phyloP scores from a whole-genome alignment of 2,113 vertebrate genomes.

The Circaetus cinerascens region DNA sequence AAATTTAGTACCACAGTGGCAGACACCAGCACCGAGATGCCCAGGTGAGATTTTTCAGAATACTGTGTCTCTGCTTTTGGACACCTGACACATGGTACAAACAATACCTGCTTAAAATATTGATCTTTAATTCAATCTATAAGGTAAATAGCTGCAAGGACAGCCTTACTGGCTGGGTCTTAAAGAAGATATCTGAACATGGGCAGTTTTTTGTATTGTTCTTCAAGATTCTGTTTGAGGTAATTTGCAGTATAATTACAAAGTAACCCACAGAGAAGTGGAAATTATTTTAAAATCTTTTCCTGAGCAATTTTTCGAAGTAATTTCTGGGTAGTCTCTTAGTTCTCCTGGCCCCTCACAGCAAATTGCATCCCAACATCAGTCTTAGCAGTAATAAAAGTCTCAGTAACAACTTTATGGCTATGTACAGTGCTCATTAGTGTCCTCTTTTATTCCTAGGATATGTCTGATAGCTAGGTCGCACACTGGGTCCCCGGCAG shows the following conservation, averaged over 20 bases:
- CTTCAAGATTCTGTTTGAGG: neutral
- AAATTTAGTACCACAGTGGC: neutral
- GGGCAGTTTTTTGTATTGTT: neutral
- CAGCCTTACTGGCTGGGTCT: neutral
- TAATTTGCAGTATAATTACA: neutral
- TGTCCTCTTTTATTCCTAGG: neutral
- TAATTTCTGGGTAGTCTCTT: neutral
- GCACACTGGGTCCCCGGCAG: neutral
- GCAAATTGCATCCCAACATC: neutral
- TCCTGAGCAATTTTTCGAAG: neutral
- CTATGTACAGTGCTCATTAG: neutral
- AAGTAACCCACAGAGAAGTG: neutral
- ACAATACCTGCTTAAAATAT: neutral
- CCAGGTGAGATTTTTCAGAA: neutral
- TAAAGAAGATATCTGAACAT: neutral
- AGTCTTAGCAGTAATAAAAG: neutral
- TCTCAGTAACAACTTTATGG: neutral
- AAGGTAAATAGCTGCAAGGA: neutral
- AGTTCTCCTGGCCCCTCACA: neutral
- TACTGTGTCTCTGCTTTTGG: neutral
- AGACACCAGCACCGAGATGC: neutral
- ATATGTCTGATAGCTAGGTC: neutral
- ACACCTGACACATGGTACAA: neutral
- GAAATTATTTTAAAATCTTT: neutral
- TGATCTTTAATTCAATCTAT: neutral